Evolutionary conservation across 2,113 vertebrate genomes (phyloP).

Genomic region (Petrocephalus microphthalmus): DNA sequence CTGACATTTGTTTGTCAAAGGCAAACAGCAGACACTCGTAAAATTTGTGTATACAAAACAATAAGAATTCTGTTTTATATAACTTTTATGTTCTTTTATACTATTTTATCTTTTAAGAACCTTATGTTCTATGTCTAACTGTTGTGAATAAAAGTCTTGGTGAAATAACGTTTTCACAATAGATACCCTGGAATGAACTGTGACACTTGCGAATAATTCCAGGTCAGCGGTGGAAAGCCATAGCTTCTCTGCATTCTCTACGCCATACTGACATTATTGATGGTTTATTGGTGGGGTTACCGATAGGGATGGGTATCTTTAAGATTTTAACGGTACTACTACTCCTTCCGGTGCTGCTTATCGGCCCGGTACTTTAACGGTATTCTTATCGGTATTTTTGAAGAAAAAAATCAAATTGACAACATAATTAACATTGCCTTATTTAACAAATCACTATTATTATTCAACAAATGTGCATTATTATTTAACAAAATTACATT

Average conservation of each 20-base stretch:
- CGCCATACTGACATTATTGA: not conserved
- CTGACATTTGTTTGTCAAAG: not conserved
- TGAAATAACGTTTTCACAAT: not conserved
- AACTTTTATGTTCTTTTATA: too few species aligned
- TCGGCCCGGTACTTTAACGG: too few species aligned
- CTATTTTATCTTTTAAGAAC: too few species aligned
- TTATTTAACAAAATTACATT: too few species aligned
- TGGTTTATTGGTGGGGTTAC: not conserved
- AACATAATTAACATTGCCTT: too few species aligned
- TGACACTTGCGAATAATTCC: not conserved
- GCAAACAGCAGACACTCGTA: not conserved
- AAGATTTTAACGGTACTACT: too few species aligned
- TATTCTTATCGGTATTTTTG: too few species aligned
- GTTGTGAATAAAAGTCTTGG: not conserved
- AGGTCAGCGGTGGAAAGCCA: not conserved
- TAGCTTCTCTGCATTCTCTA: not conserved
- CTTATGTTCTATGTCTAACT: not conserved
- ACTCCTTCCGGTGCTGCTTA: too few species aligned
- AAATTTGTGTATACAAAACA: not conserved
- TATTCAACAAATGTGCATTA: too few species aligned
- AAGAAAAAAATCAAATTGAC: too few species aligned
- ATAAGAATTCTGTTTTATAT: not conserved
- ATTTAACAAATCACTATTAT: too few species aligned
- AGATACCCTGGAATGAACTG: not conserved
- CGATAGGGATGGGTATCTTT: too few species aligned